Evolutionary conservation across 1,140 invertebrate genomes (phyloP).

Genomic region (Anastrepha ludens): DNA sequence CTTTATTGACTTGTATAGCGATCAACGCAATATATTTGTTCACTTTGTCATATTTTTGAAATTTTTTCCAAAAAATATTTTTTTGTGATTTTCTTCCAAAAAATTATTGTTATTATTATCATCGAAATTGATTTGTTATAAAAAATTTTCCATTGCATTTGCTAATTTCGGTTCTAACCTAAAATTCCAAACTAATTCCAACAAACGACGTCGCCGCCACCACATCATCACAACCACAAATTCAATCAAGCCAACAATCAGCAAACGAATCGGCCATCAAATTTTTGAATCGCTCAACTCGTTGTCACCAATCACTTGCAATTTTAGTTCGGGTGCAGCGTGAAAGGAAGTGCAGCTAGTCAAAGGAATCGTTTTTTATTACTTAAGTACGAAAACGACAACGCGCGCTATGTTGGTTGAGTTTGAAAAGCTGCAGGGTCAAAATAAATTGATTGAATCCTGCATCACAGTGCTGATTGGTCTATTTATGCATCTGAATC

Average conservation of each 20-base stretch:
- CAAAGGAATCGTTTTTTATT: too few relatives aligned
- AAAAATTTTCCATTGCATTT: conserved; percentile 54
- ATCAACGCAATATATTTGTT: background rate
- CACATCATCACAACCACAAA: background rate
- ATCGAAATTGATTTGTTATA: conserved; percentile 54
- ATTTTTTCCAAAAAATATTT: conserved; percentile 28
- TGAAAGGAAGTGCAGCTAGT: background rate
- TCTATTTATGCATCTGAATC: conserved; percentile 55
- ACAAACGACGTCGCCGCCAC: background rate
- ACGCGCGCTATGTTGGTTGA: background rate
- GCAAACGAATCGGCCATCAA: background rate
- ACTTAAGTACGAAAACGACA: background rate
- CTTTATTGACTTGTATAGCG: background rate
- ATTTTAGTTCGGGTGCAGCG: too few relatives aligned
- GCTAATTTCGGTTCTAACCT: conserved; percentile 52
- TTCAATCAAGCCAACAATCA: background rate
- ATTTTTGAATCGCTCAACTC: background rate
- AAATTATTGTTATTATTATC: conserved; percentile 29
- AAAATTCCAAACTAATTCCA: conserved; percentile 28
- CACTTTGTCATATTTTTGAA: conserved; percentile 34
- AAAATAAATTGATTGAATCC: conserved; percentile 48
- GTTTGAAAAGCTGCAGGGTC: conserved; percentile 19
- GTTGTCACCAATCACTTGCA: background rate
- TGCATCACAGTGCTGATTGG: conserved; percentile 56
- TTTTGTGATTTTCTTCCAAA: conserved; percentile 49